A percentile compares a stretch with the other conserved stretches of the same genome.
phyloP scores from a whole-genome alignment of 2,797 vertebrate species.

The Trichosurus vulpecula region DNA sequence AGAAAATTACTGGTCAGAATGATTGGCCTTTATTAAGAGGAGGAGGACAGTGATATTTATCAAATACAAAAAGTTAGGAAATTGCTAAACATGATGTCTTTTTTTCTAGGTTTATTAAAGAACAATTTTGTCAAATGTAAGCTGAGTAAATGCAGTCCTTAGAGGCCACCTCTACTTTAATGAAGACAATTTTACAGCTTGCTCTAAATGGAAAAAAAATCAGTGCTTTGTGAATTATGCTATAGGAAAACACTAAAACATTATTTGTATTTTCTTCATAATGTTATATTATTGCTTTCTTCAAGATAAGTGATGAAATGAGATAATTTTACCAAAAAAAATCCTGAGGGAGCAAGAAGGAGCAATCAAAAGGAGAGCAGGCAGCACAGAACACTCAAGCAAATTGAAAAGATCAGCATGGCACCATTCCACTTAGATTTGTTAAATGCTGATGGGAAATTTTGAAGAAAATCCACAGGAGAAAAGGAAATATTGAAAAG shows the following conservation, averaged over 20 bases:
- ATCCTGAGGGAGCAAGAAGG: neutral
- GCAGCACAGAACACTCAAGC: neutral
- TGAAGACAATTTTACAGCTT: neutral
- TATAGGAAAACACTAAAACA: neutral
- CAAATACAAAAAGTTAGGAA: conserved; percentile 5
- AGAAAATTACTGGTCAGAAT: neutral
- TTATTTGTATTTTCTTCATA: conserved; percentile 32
- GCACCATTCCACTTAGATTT: neutral
- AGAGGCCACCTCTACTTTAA: neutral
- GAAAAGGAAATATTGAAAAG: neutral
- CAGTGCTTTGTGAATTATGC: neutral
- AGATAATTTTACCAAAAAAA: conserved; percentile 14
- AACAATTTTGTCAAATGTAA: conserved; percentile 10
- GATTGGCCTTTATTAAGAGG: conserved; percentile 5
- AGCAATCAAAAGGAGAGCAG: neutral
- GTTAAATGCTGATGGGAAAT: neutral
- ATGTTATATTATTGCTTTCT: neutral
- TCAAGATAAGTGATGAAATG: neutral
- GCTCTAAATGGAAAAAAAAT: neutral
- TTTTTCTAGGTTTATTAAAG: conserved; percentile 16
- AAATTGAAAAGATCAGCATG: neutral
- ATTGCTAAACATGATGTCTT: conserved; percentile 9
- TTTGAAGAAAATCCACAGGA: neutral
- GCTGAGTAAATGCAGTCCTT: neutral
- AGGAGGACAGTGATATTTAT: neutral